These are phyloP conservation scores for Strix aluco DNA, from an alignment of 2,113 vertebrate species.

Conservation along the genomic window DNA sequence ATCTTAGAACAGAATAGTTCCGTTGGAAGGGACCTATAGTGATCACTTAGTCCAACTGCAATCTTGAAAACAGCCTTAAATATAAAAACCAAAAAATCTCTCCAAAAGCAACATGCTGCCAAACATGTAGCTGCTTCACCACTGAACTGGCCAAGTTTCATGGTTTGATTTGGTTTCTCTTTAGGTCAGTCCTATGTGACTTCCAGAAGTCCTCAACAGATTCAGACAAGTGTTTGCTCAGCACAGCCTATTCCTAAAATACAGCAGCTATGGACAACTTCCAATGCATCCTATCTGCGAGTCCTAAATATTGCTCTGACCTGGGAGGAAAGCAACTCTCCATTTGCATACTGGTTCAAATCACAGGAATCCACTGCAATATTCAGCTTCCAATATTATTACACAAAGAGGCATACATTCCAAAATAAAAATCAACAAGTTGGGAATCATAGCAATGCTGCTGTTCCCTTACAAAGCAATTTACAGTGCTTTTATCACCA, in stretches of 20 bases:
- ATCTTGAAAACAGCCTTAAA: not conserved
- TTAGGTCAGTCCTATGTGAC: not conserved
- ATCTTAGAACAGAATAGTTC: not conserved
- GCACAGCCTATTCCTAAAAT: not conserved
- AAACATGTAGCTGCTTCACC: not conserved
- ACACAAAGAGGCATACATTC: not conserved
- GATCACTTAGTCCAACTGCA: not conserved
- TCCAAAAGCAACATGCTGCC: not conserved
- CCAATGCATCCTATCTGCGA: fast-evolving
- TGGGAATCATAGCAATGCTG: not conserved
- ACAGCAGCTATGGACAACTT: not conserved
- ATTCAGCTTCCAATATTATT: not conserved
- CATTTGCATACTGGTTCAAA: not conserved
- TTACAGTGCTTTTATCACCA: not conserved
- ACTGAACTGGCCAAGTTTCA: not conserved
- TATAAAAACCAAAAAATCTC: not conserved
- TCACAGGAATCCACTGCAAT: not conserved
- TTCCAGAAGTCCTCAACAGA: not conserved
- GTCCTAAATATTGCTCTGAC: not conserved
- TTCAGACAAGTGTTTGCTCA: fast-evolving
- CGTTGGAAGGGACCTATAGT: not conserved
- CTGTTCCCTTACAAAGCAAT: not conserved
- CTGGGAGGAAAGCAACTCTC: not conserved
- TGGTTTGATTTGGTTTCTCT: not conserved
- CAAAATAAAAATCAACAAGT: not conserved